phyloP scores from a whole-genome alignment of 2,888 invertebrate species.

The Coenonympha arcania region DNA sequence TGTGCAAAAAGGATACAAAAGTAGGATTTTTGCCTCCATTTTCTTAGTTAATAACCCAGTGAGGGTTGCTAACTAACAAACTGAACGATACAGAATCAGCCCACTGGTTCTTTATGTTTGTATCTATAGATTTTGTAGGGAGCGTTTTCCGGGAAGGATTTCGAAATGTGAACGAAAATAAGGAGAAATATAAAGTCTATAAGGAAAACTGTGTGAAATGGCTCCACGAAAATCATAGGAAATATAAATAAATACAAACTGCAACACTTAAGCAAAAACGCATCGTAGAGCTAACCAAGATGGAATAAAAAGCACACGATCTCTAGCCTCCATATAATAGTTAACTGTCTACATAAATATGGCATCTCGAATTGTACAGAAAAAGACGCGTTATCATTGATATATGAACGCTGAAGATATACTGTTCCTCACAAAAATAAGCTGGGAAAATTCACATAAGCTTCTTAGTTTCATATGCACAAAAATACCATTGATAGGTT shows the following conservation, averaged over 20 bases:
- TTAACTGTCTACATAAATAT: slow-evolving; percentile 8
- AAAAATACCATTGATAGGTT: too few species aligned
- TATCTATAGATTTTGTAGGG: neutral
- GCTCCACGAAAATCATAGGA: too few species aligned
- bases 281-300: neutral
- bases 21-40: too few species aligned
- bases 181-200: too few species aligned
- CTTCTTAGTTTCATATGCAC: too few species aligned
- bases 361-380: slow-evolving; percentile 8
- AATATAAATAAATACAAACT: too few species aligned
- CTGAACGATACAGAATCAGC: too few species aligned
- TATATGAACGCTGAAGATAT: neutral
- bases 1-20: too few species aligned
- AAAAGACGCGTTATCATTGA: slow-evolving; percentile 7
- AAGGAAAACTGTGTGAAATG: too few species aligned
- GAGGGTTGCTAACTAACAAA: too few species aligned
- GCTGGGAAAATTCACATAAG: too few species aligned
- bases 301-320: neutral
- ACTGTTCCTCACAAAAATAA: neutral
- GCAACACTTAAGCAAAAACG: neutral
- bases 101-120: slow-evolving; percentile 1
- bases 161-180: neutral
- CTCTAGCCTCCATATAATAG: neutral
- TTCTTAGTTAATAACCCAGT: too few species aligned
- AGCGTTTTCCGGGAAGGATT: neutral